Conservation (phyloP, 2,113 vertebrate genomes). For the Pleuronectes platessa region DNA sequence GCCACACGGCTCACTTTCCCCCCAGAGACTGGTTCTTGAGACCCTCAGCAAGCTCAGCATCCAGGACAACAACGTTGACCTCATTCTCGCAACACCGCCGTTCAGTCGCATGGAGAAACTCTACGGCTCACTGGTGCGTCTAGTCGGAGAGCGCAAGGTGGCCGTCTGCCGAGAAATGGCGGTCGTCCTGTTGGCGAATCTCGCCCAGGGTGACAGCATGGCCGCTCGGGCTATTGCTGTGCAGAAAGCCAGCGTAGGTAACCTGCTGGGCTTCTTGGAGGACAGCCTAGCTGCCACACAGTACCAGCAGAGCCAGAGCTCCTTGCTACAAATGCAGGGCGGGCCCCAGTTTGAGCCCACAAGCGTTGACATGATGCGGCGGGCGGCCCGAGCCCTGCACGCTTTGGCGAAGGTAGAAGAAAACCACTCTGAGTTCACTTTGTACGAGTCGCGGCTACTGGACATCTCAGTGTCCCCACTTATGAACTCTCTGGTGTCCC, state of each 20-base stretch:
- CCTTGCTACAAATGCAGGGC: conserved; percentile 93
- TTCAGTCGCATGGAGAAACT: conserved; percentile 98
- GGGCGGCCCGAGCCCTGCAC: conserved; percentile 95
- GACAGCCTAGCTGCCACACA: conserved; percentile 97
- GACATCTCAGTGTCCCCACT: conserved; percentile 98
- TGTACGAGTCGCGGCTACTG: conserved; percentile 97
- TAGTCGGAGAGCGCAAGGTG: conserved; percentile 97
- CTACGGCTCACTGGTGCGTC: conserved; percentile 94
- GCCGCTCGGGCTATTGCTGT: conserved; percentile 94
- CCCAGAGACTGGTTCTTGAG: conserved; percentile 98
- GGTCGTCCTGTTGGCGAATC: conserved; percentile 96
- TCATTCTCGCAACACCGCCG: conserved; percentile 97
- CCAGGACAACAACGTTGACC: conserved; percentile 99
- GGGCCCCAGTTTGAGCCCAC: conserved; percentile 94
- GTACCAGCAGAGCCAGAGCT: conserved; percentile 95
- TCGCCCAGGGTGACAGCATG: conserved; percentile 96
- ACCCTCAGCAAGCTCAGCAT: conserved; percentile 99
- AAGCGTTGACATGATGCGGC: conserved; percentile 99
- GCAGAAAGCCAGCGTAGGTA: conserved; percentile 97
- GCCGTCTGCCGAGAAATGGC: conserved; percentile 99
- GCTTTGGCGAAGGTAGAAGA: conserved; percentile 97
- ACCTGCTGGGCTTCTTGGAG: conserved; percentile 97
- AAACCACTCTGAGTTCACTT: conserved; percentile 98
- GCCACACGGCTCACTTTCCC: conserved; percentile 93
- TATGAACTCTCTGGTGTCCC: conserved; percentile 98